phyloP scores from a whole-genome alignment of 2,797 vertebrate genomes.

The Coendou prehensilis region DNA sequence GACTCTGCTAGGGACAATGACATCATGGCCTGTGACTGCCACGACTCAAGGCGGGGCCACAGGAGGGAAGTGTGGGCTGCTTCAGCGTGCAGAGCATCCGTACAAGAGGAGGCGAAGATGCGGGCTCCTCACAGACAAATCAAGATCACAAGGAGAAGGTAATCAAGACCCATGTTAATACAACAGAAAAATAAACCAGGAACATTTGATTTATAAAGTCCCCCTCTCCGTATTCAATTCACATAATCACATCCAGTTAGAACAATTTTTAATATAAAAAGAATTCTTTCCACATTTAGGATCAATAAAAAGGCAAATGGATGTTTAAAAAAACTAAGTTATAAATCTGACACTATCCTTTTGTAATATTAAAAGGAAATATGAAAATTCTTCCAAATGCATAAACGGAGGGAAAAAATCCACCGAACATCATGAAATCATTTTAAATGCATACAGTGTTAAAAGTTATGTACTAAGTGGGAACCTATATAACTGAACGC shows the following conservation, averaged over 20 bases:
- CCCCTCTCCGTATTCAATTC: background rate
- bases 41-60: background rate
- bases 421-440: background rate
- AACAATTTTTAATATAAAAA: conserved; percentile 53
- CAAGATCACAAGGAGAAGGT: background rate
- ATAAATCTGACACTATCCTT: background rate
- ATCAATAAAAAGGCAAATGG: background rate
- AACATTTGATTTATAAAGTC: conserved; percentile 15
- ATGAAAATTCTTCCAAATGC: conserved; percentile 8
- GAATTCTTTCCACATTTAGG: background rate
- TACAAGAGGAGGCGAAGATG: background rate
- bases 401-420: background rate
- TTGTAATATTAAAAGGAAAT: background rate
- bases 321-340: conserved; percentile 21
- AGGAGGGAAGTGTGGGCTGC: background rate
- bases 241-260: conserved; percentile 10
- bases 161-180: conserved; percentile 64
- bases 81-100: background rate
- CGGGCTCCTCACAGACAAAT: conserved; percentile 43
- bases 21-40: background rate
- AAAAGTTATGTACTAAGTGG: background rate
- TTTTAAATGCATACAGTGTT: background rate
- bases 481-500: background rate
- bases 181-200: conserved; percentile 72
- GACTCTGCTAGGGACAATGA: background rate